Conservation (phyloP, 2,888 invertebrate genomes). For the Camponotus fellah region DNA sequence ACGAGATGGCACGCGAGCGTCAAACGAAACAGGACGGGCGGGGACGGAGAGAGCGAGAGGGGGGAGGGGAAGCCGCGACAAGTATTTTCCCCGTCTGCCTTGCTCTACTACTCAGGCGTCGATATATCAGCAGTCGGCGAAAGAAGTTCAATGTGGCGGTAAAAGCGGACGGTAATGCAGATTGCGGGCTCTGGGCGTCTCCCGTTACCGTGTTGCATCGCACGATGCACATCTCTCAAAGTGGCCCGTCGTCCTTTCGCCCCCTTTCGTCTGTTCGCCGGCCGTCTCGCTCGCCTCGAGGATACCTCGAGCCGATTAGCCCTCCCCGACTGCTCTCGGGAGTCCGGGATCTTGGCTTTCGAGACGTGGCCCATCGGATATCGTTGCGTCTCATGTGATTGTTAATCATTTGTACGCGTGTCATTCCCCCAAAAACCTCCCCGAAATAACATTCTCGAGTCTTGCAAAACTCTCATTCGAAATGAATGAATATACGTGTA, state of each 20-base stretch:
- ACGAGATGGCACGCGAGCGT: not conserved
- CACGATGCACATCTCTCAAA: slow-evolving; percentile 57
- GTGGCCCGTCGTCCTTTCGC: slow-evolving; percentile 23
- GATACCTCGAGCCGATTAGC: slow-evolving; percentile 33
- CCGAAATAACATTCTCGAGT: not conserved
- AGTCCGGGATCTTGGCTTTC: not conserved
- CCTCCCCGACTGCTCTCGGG: not conserved
- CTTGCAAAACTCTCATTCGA: not conserved
- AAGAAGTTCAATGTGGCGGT: slow-evolving; percentile 72
- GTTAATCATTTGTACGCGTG: not conserved
- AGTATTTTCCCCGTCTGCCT: slow-evolving; percentile 58
- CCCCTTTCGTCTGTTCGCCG: slow-evolving; percentile 7
- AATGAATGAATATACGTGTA: not conserved
- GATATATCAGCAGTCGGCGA: slow-evolving; percentile 75
- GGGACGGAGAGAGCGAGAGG: not conserved
- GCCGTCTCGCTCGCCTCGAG: slow-evolving; percentile 29
- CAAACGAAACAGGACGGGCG: not conserved
- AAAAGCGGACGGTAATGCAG: slow-evolving; percentile 79
- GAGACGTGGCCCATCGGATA: not conserved
- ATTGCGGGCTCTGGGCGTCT: slow-evolving; percentile 72
- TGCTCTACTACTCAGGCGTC: slow-evolving; percentile 54
- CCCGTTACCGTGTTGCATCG: slow-evolving; percentile 69
- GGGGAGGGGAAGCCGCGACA: slow-evolving; percentile 29
- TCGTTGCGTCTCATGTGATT: not conserved
- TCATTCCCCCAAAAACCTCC: not conserved